A percentile compares a stretch with the other conserved stretches of the same genome.
These are phyloP conservation scores for Oncopeltus fasciatus DNA, from an alignment of 1,140 invertebrate genomes.

Conservation along the genomic window DNA sequence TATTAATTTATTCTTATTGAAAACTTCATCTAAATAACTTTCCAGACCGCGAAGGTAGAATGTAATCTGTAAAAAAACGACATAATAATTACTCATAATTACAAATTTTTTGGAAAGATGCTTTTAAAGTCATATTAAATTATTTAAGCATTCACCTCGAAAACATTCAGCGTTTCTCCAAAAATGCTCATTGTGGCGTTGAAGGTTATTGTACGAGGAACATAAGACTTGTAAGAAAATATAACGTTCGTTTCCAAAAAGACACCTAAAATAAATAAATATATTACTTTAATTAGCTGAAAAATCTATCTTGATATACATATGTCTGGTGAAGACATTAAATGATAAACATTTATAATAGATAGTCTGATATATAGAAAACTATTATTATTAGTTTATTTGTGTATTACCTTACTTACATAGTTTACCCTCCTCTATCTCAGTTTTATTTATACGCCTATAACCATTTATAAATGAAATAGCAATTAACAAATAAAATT, in stretches of 20 bases:
- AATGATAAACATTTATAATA: too few species aligned
- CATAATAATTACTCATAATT: neutral
- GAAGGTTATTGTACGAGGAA: constrained; percentile 62
- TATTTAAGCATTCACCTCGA: constrained; percentile 42
- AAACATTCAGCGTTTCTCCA: constrained; percentile 73
- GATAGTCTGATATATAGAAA: too few species aligned
- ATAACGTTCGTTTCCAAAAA: constrained; percentile 68
- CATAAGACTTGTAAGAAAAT: constrained; percentile 76
- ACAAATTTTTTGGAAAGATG: too few species aligned
- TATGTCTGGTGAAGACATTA: too few species aligned
- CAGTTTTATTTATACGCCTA: too few species aligned
- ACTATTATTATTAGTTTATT: too few species aligned
- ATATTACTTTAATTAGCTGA: neutral
- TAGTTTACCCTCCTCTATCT: too few species aligned
- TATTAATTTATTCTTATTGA: constrained; percentile 56
- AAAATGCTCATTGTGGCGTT: constrained; percentile 82
- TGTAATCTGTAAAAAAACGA: constrained; percentile 39
- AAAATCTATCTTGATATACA: neutral
- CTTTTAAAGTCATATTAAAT: neutral
- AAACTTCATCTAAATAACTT: constrained; percentile 61
- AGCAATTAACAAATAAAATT: too few species aligned
- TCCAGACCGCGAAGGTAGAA: constrained; percentile 73
- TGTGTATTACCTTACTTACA: too few species aligned
- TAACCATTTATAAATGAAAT: too few species aligned
- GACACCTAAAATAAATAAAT: constrained; percentile 36